phyloP scores from a whole-genome alignment of 1,140 invertebrate genomes.

The Drosophila burlai region DNA sequence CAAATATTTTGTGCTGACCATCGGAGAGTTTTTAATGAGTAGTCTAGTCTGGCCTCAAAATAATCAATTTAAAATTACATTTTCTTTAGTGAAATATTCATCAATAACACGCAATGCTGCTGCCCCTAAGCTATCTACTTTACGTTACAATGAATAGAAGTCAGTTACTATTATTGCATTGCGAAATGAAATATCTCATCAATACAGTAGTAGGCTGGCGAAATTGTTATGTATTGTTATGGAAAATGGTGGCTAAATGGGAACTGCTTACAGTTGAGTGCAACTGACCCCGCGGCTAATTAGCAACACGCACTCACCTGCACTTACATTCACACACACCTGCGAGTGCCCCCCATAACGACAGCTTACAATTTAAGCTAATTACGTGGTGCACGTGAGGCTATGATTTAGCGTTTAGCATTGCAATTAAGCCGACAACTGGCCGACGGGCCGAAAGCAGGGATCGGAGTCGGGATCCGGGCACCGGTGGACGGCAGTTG shows the following conservation, averaged over 20 bases:
- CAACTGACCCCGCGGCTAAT: conserved; percentile 34
- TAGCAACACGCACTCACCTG: conserved; percentile 27
- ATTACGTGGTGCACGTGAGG: conserved; percentile 79
- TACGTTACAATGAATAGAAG: not conserved
- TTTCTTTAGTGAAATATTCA: too few species aligned
- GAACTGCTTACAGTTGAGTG: not conserved
- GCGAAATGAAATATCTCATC: conserved; percentile 1
- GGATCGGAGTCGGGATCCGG: not conserved
- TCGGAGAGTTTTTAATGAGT: not conserved
- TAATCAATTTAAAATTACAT: not conserved
- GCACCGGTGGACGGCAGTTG: not conserved
- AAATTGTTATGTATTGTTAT: conserved; percentile 8
- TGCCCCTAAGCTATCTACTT: too few species aligned
- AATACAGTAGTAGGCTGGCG: not conserved
- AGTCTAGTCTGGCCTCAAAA: not conserved
- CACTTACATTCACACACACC: conserved; percentile 15
- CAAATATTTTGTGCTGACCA: conserved; percentile 9
- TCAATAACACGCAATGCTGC: not conserved
- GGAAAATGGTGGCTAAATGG: not conserved
- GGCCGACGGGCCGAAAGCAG: conserved; percentile 1
- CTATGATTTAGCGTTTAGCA: conserved; percentile 81
- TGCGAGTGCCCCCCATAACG: conserved; percentile 57
- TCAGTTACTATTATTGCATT: not conserved
- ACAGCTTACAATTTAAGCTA: conserved; percentile 79
- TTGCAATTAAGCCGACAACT: conserved; percentile 69